Percentiles rank a stretch among this genome's conserved stretches.
Conservation (phyloP, 2,113 vertebrate genomes). For the human region DNA sequence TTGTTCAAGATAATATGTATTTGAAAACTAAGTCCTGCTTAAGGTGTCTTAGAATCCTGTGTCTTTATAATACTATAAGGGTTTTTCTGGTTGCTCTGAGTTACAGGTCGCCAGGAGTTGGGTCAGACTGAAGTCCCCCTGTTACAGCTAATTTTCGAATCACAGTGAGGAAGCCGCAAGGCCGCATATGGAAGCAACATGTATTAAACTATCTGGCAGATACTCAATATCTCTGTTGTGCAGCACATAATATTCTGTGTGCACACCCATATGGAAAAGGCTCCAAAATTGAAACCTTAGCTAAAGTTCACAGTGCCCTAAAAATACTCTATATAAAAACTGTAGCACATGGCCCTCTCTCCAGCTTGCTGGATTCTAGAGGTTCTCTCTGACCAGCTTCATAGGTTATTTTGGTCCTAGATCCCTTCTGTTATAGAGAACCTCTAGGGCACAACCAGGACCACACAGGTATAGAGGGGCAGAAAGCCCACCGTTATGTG, state of each 20-base stretch:
- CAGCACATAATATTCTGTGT: not conserved
- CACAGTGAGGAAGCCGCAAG: not conserved
- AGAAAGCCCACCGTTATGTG: not conserved
- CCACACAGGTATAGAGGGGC: not conserved
- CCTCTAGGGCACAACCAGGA: not conserved
- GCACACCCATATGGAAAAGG: not conserved
- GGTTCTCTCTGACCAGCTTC: not conserved
- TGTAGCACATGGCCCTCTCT: not conserved
- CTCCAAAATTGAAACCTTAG: not conserved
- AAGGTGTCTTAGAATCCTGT: not conserved
- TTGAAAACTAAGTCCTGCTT: not conserved
- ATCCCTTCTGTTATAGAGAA: not conserved
- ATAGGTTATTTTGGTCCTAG: not conserved
- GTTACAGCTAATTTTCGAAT: not conserved
- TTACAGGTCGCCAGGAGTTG: not conserved
- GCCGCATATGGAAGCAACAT: not conserved
- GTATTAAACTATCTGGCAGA: not conserved
- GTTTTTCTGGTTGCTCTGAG: not conserved
- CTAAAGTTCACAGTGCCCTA: slow-evolving; percentile 17
- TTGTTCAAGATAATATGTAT: not conserved
- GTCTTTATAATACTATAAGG: not conserved
- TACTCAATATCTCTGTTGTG: not conserved
- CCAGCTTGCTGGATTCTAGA: not conserved
- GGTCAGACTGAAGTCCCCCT: not conserved
- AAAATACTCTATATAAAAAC: slow-evolving; percentile 41